Base-by-base conservation (phyloP, 2,797 vertebrate genomes). In the Centroberyx gerrardi region DNA sequence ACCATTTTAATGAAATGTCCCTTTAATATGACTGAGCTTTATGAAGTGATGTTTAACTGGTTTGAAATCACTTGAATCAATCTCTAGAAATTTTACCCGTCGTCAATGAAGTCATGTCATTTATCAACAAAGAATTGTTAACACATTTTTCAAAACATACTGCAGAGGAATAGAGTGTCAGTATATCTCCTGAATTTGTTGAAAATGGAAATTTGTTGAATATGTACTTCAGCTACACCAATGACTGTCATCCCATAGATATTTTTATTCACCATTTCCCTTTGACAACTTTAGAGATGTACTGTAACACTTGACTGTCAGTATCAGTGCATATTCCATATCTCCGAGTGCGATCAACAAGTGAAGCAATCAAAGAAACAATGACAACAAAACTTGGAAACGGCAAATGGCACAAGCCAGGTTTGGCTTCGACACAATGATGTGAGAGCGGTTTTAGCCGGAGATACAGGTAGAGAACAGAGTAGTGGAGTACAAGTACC, bases 381-480 rank as follows among this genome's bases (percentile, higher is more conserved):
- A 33, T 3, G 40, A 64, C 52, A 53, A 59, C 33, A 38, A 46
- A 56, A n/a, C 14, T 3, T 13, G 15, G 48, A 36, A 54, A 49
- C 52, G 44, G 46, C 55, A 62, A 56, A 77, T 58, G 72, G 68
- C 69, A 74, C 40, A 62, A 38, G n/a, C 8, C 72, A 6, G 49
- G 29, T 14, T 56, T 7, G 33, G n/a, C 61, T 62, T 22, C 74
- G 78, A 84, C 72, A 81, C 58, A 69, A 79, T 79, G 63, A 87
- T 82, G 58, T 76, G 68, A 88, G 74, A 72, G 76, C 13, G 4
- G 58, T 55, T 87, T 76, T 62, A 62, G n/a, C 52, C 38, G 12
- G 62, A 69, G 66, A 69, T 46, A 56, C 72, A 83, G 62, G 68
- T 74, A 65, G 31, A 59, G 52, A 67, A 18, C 51, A 69, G 33